These are phyloP conservation scores for Dasyornis broadbenti DNA, from an alignment of 2,113 vertebrate species.

Conservation along the genomic window DNA sequence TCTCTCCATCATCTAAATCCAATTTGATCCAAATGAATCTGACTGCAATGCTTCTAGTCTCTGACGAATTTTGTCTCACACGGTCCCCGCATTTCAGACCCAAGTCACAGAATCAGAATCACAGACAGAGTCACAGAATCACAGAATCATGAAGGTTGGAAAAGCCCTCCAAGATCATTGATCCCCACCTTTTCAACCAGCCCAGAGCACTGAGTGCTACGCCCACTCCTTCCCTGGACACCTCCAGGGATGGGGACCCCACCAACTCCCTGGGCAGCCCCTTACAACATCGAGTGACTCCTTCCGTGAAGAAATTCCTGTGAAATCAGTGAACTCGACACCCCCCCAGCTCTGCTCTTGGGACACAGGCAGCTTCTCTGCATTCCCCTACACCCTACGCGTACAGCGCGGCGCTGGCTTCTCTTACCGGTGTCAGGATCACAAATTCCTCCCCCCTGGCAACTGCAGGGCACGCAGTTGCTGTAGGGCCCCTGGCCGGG, in stretches of 20 bases:
- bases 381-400: accelerated
- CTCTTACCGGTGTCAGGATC: constrained; percentile 85
- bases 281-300: not conserved
- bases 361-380: not conserved
- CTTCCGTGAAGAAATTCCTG: not conserved
- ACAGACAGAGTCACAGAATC: not conserved
- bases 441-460: constrained; percentile 82
- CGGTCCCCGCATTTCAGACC: not conserved
- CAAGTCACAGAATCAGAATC: not conserved
- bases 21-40: not conserved
- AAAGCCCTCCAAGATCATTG: not conserved
- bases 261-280: not conserved
- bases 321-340: accelerated
- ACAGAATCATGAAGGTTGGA: not conserved
- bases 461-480: constrained; percentile 80
- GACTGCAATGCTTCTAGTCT: not conserved
- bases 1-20: not conserved
- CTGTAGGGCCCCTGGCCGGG: constrained; percentile 73
- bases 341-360: accelerated
- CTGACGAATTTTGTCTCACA: not conserved
- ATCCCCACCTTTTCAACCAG: not conserved
- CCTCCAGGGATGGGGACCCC: not conserved
- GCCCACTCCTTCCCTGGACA: not conserved
- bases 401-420: accelerated
- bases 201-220: not conserved